Evolutionary conservation across 2,888 invertebrate species (phyloP).

Genomic region (Drosophila rubida): DNA sequence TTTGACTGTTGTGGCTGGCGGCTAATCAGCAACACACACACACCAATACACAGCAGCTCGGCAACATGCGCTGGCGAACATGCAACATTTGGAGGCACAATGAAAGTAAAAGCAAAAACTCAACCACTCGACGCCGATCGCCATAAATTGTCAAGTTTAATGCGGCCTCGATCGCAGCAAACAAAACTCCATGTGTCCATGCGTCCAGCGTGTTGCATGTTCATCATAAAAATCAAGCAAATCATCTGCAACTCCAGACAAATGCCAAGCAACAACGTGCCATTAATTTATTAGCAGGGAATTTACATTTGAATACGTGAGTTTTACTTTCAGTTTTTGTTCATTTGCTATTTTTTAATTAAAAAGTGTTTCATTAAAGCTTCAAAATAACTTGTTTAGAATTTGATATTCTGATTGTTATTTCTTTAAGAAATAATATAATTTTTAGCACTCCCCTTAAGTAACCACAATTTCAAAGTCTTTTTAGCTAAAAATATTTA

Average conservation of each 20-base stretch:
- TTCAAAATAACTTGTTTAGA: too few relatives aligned
- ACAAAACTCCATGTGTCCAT: conserved; percentile 1
- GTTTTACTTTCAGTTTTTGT: not conserved
- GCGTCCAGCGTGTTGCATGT: conserved; percentile 51
- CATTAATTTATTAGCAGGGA: too few relatives aligned
- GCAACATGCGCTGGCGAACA: conserved; percentile 44
- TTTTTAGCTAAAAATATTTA: too few relatives aligned
- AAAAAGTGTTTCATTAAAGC: too few relatives aligned
- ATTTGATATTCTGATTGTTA: too few relatives aligned
- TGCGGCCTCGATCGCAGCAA: conserved; percentile 17
- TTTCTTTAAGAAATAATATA: too few relatives aligned
- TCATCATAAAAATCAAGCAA: conserved; percentile 56
- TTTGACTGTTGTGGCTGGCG: conserved; percentile 49
- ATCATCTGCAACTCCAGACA: conserved; percentile 21
- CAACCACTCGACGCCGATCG: conserved; percentile 31
- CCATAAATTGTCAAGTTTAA: conserved; percentile 62
- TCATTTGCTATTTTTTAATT: not conserved
- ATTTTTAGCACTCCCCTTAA: too few relatives aligned
- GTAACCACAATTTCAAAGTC: too few relatives aligned
- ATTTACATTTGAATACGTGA: not conserved
- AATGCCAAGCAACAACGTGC: conserved; percentile 38
- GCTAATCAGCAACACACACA: conserved; percentile 54
- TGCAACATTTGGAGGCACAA: conserved; percentile 60
- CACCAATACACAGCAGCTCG: conserved; percentile 1
- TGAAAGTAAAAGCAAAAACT: conserved; percentile 56